Base-by-base conservation (phyloP, 2,797 vertebrate species). In the Rhinophrynus dorsalis region DNA sequence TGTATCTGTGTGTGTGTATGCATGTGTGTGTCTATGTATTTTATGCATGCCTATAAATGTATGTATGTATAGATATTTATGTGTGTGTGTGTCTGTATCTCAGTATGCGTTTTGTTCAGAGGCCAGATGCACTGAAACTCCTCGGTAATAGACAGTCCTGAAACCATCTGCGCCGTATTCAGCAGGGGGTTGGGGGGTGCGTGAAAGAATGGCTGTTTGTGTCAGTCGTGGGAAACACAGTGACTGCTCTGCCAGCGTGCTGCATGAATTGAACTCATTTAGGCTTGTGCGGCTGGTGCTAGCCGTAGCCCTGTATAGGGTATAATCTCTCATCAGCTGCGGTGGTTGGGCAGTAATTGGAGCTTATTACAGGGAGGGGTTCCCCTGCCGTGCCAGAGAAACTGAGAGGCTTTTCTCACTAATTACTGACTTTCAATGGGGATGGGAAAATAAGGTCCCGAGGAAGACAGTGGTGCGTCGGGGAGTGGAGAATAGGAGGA, bases 261-360 rank as follows among this genome's bases (percentile, higher is more conserved):
- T 77, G 63, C 80, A 67, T 88, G 86, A 92, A 90, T 89, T 86
- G 85, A 90, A 90, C 91, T 92, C 91, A 94, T 92, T 92, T 90
- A 91, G 90, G 89, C 89, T 90, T 90, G 90, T 90, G 77, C 76
- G 76, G 57, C n/a, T 82, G 87, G 89, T 7, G 40, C 7, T 44
- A 1, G 6, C 40, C 38, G 38, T 17, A 17, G 38, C 2, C 80
- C 85, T 80, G 84, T 84, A 83, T n/a, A 83, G 83, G 75, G 85
- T 89, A 91, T 93, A 91, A 94, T 92, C 90, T 90, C 87, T 92
- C 90, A 89, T 92, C 91, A 90, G 81, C 85, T 89, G 85, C 85
- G 83, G 81, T 90, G 79, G 85, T 83, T 3, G 81, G 87, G 83
- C 84, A 83, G 85, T 89, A 90, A 91, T 89, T 88, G 89, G 88